Evolutionary conservation across 2,113 vertebrate genomes (phyloP).

Genomic region (Hemiscyllium ocellatum): DNA sequence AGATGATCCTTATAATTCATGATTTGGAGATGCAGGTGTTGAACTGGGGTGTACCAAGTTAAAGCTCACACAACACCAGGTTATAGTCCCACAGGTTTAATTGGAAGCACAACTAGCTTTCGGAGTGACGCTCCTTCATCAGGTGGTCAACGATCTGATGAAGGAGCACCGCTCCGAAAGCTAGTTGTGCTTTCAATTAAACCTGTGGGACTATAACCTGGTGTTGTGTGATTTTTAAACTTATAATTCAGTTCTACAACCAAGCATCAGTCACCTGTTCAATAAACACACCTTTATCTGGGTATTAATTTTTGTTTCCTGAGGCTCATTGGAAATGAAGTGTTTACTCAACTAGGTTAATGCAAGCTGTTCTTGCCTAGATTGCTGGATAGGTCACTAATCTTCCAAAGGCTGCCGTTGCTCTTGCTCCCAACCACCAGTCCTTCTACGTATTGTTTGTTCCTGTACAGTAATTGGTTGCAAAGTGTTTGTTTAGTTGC

Average conservation of each 20-base stretch:
- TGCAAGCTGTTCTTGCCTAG: not conserved
- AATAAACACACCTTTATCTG: not conserved
- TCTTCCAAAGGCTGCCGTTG: not conserved
- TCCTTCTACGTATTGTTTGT: not conserved
- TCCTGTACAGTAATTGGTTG: slow-evolving; percentile 11
- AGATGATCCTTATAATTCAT: not conserved
- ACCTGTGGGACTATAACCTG: too few species aligned
- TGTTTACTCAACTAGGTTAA: not conserved
- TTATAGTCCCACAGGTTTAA: too few species aligned
- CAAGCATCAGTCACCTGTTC: not conserved
- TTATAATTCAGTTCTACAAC: not conserved
- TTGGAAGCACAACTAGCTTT: too few species aligned
- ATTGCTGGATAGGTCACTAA: not conserved
- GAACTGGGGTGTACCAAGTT: too few species aligned
- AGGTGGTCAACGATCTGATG: too few species aligned
- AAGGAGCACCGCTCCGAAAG: too few species aligned
- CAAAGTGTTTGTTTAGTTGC: not conserved
- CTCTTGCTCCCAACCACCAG: not conserved
- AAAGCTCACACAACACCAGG: too few species aligned
- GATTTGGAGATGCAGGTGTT: too few species aligned
- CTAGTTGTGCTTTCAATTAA: too few species aligned
- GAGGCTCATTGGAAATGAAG: not conserved
- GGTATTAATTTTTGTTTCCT: not conserved
- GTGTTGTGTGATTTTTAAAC: too few species aligned
- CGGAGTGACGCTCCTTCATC: too few species aligned